phyloP scores from a whole-genome alignment of 1,140 invertebrate genomes.

The Zaprionus tsacasi region DNA sequence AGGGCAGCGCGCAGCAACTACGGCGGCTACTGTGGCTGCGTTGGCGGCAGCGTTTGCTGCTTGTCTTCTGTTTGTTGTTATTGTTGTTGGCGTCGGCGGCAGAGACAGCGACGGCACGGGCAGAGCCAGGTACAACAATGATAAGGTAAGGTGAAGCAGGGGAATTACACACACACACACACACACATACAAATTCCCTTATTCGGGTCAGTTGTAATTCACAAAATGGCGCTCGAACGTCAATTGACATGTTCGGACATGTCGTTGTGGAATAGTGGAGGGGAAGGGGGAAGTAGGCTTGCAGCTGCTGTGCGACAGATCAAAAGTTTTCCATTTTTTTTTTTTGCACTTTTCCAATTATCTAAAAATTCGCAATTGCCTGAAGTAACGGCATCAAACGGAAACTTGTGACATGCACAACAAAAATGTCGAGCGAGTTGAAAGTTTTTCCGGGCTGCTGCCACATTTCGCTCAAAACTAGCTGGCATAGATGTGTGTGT shows the following conservation, averaged over 20 bases:
- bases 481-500: neutral
- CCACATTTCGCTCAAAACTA: conserved; percentile 8
- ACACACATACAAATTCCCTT: neutral
- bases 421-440: conserved; percentile 15
- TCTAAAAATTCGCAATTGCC: conserved; percentile 14
- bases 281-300: no score
- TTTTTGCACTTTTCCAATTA: conserved; percentile 20
- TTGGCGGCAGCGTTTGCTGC: conserved; percentile 29
- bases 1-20: conserved; percentile 11
- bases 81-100: conserved; percentile 15
- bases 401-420: conserved; percentile 15
- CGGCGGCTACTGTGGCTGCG: conserved; percentile 26
- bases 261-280: neutral
- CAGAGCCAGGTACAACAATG: conserved; percentile 69
- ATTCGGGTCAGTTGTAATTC: conserved; percentile 7
- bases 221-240: conserved; percentile 6
- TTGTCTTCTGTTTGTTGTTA: conserved; percentile 29
- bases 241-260: conserved; percentile 6
- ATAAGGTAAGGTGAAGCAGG: conserved; percentile 52
- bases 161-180: no score
- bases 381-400: conserved; percentile 11
- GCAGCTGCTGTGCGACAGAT: neutral
- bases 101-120: conserved; percentile 29
- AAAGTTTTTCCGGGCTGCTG: conserved; percentile 27
- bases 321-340: neutral